Evolutionary conservation across 2,888 invertebrate genomes (phyloP).

Genomic region (Hylaea fasciaria): DNA sequence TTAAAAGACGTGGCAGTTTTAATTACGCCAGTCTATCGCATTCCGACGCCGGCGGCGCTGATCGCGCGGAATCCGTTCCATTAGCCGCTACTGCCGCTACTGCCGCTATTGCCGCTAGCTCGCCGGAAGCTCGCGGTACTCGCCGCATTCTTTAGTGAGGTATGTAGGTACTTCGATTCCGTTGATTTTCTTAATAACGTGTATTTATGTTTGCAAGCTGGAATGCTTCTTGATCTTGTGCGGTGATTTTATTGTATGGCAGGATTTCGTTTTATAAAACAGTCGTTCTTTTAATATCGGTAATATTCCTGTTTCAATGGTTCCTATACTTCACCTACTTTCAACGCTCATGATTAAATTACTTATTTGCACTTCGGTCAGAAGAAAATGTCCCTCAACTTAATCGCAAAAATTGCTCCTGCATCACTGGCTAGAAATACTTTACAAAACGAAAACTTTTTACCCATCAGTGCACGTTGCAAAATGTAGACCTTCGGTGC

Average conservation of each 20-base stretch:
- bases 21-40: slow-evolving; percentile 74
- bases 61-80: slow-evolving; percentile 71
- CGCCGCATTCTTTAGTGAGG: slow-evolving; percentile 50
- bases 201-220: slow-evolving; percentile 3
- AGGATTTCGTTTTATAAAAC: not conserved
- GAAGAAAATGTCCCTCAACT: too few relatives aligned
- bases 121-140: slow-evolving; percentile 55
- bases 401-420: too few relatives aligned
- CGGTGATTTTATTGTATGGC: not conserved
- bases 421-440: slow-evolving; percentile 17
- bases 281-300: not conserved
- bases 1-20: slow-evolving; percentile 74
- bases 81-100: slow-evolving; percentile 68
- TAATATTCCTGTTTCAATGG: too few relatives aligned
- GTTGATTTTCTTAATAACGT: slow-evolving; percentile 10
- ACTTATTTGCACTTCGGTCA: too few relatives aligned
- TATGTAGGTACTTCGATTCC: slow-evolving; percentile 31
- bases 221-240: slow-evolving; percentile 7
- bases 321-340: too few relatives aligned
- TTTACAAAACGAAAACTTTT: slow-evolving; percentile 21
- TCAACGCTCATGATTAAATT: too few relatives aligned
- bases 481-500: slow-evolving; percentile 17
- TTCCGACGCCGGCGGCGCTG: slow-evolving; percentile 61
- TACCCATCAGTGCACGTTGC: slow-evolving; percentile 19
- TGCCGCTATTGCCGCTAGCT: slow-evolving; percentile 67